phyloP scores from a whole-genome alignment of 2,113 vertebrate genomes.

The Scomber colias region DNA sequence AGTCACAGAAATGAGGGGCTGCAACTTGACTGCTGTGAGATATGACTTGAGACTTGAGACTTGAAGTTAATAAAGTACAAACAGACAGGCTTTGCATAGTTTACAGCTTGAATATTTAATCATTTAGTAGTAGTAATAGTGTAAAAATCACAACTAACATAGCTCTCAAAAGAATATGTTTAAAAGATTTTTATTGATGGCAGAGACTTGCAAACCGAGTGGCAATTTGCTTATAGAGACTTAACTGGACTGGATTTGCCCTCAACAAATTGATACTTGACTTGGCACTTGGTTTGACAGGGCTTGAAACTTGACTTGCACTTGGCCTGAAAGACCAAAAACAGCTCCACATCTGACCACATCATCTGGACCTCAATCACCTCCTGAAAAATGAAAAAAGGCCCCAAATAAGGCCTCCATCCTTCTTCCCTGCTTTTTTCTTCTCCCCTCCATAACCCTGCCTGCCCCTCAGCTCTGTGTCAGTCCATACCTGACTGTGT shows the following conservation, averaged over 20 bases:
- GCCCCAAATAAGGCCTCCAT: slow-evolving; percentile 19
- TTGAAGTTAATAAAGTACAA: background rate
- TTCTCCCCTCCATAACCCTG: background rate
- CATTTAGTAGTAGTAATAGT: no score
- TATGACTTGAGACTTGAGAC: no score
- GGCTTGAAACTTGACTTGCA: background rate
- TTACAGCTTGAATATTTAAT: no score
- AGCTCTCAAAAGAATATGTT: background rate
- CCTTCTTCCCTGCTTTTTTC: background rate
- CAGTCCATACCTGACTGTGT: background rate
- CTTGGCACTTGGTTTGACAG: background rate
- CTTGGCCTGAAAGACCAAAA: background rate
- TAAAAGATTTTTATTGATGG: background rate
- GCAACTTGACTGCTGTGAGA: no score
- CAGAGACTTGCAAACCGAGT: background rate
- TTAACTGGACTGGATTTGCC: background rate
- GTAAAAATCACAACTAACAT: background rate
- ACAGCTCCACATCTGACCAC: slow-evolving; percentile 1
- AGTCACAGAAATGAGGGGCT: background rate
- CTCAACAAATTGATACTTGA: background rate
- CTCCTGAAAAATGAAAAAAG: slow-evolving; percentile 1
- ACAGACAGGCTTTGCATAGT: no score
- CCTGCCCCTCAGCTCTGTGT: slow-evolving; percentile 1
- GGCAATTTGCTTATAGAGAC: background rate
- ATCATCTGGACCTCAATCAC: slow-evolving; percentile 1